phyloP scores from a whole-genome alignment of 2,888 invertebrate species.

The Didymodactylos carnosus region DNA sequence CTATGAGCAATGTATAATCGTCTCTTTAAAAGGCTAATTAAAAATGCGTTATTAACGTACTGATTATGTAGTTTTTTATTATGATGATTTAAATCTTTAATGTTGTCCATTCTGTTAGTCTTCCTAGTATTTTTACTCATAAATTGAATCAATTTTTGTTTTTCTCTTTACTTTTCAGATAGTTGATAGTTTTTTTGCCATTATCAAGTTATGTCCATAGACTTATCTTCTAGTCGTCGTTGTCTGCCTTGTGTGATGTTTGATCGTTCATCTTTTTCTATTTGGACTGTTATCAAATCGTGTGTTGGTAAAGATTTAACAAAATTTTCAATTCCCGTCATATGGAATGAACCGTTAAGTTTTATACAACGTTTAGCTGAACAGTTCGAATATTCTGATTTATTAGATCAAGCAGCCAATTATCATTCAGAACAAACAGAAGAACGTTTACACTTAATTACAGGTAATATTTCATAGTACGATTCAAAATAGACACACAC shows the following conservation, averaged over 20 bases:
- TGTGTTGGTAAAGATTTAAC: conserved; percentile 60
- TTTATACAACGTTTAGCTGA: conserved; percentile 81
- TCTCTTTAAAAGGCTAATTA: too few species aligned
- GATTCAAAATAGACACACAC: too few species aligned
- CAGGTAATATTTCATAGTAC: too few species aligned
- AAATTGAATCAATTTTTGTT: too few species aligned
- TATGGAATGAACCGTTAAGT: conserved; percentile 70
- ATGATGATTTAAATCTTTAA: too few species aligned
- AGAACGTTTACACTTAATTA: conserved; percentile 45
- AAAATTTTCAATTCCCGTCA: conserved; percentile 66
- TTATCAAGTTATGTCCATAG: neutral
- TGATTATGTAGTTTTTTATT: too few species aligned
- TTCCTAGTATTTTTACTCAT: neutral
- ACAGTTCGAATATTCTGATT: conserved; percentile 67
- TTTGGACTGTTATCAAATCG: neutral
- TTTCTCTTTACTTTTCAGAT: neutral
- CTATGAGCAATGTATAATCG: too few species aligned
- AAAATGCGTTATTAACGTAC: too few species aligned
- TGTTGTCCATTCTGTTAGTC: neutral
- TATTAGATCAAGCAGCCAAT: conserved; percentile 55
- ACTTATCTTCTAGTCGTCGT: neutral
- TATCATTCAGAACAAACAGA: conserved; percentile 57
- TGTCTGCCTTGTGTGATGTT: neutral
- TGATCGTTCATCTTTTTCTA: neutral
- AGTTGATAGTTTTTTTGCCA: too few species aligned